Evolutionary conservation across 2,888 invertebrate species (phyloP), one percentile per base, ranked within the genome.

Genomic region (Drosophila birchii): DNA sequence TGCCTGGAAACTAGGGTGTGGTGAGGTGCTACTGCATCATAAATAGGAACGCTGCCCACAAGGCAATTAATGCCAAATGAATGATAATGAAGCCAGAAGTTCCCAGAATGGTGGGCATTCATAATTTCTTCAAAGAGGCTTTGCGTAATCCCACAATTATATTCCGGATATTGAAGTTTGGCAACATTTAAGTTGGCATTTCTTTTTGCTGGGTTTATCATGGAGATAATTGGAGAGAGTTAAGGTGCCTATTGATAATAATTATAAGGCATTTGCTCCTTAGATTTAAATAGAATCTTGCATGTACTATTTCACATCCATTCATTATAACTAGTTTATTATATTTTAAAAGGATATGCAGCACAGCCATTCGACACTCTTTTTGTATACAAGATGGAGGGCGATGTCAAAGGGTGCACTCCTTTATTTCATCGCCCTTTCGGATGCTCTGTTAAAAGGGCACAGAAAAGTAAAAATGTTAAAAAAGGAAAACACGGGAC

Each of bases 351-450:
- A 60, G 41, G 44, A 62, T 16, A 57, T 61, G 41, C 53, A 45
- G 43, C 54, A 62, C 59, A 71, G 8, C 12, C 66, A 45, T 61
- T 53, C 14, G 58, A 47, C 43, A 47, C 43, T 29, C 32, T 60
- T 55, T 57, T 34, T 54, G 47, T 66, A 53, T 44, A 55, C 53
- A 39, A 23, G 84, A 80, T 86, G 63, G 53, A 16, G 23, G 34
- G 55, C 29, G 23, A 39, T 54, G 47, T 60, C 68, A 74, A 76
- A 59, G 55, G 45, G 44, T 53, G 20, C 7, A 29, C 29, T 51
- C 49, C 54, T 49, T 51, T 39, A 29, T 57, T 18, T 26, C 29
- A 49, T 56, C 63, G 58, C 18, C 49, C 68, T 63, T 59, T 54
- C 44, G 38, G 12, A 23, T 45, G 16, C 16, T n/a, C 29, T 12